Conservation (phyloP, 1,140 invertebrate genomes). For the Sycobia sp. region DNA sequence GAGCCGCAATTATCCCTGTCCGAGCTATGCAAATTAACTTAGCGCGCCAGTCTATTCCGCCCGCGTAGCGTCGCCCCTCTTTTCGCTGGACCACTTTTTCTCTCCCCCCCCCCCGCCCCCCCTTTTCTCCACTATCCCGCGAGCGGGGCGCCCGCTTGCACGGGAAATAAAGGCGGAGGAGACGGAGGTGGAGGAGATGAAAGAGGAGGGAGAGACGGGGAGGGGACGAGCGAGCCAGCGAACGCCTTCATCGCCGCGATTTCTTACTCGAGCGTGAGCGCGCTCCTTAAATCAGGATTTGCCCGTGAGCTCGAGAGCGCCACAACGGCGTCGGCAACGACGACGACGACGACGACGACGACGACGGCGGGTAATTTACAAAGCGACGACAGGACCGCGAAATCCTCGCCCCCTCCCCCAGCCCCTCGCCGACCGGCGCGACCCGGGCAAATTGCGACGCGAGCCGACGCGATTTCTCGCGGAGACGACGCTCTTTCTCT, state of each 20-base stretch:
- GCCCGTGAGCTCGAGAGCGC: too few species aligned
- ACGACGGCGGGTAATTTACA: conserved; percentile 7
- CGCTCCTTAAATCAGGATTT: conserved; percentile 30
- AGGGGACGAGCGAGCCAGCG: not conserved
- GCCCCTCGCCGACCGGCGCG: too few species aligned
- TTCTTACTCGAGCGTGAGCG: conserved; percentile 19
- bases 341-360: not conserved
- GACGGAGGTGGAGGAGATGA: too few species aligned
- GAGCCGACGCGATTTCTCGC: not conserved
- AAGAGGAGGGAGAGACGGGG: not conserved
- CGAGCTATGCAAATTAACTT: conserved; percentile 46
- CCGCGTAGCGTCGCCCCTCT: conserved; percentile 22
- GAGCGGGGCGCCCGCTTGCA: not conserved
- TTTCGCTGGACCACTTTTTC: too few species aligned
- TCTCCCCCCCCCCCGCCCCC: not conserved
- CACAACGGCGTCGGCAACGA: not conserved
- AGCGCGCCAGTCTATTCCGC: too few species aligned
- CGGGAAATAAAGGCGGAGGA: too few species aligned
- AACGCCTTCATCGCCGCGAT: conserved; percentile 14
- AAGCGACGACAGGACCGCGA: conserved; percentile 15
- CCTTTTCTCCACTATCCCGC: conserved; percentile 28
- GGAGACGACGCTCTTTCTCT: not conserved
- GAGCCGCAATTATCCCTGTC: conserved; percentile 45
- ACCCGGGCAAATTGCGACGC: conserved; percentile 20
- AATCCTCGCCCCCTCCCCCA: too few species aligned